Evolutionary conservation across 2,113 vertebrate genomes (phyloP), one percentile per base, ranked within the genome.

Genomic region (Mungos mungo): DNA sequence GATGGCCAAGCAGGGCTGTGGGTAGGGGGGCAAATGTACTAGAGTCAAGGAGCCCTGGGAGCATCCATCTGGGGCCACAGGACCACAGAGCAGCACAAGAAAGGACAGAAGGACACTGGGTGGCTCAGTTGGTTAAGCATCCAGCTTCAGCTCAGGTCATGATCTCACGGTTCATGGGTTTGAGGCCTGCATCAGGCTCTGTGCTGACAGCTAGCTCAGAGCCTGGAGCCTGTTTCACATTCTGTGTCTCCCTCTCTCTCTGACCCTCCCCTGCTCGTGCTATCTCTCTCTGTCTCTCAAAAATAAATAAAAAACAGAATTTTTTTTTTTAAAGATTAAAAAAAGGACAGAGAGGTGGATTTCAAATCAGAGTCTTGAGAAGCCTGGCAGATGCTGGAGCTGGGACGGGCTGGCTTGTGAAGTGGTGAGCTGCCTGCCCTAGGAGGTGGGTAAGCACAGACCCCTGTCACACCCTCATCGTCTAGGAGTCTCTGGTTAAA

Each of bases 341-440:
- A 41, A 14, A 3, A 88, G 63, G 82, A 38, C n/a, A 65, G n/a
- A 77, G 69, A 66, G 74, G 38, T 19, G 38, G 38, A n/a, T 76
- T 60, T 41, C 83, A 50, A 13, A 47, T 71, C 29, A 10, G 82
- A 90, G 45, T 54, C 23, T 71, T 2, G 15, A 27, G 41, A 21
- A 84, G 45, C 68, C 93, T 1, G 10, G 31, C 21, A 79, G 45
- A 15, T 6, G 1, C 41, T 10, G 52, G 47, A 5, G 50, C 57
- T 77, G 50, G 16, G 57, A 25, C 18, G 25, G 87, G 52, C 68
- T 45, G 2, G 19, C 9, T 27, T 1, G 0, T 31, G 15, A 60
- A 79, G 63, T 21, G 47, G 50, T 13, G 25, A 77, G 60, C 68
- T 35, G n/a, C 35, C 19, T 2, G 0, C 38, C 0, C 0, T 3